Base-by-base conservation (phyloP, 2,888 invertebrate genomes). In the Xanthorhoe designata region DNA sequence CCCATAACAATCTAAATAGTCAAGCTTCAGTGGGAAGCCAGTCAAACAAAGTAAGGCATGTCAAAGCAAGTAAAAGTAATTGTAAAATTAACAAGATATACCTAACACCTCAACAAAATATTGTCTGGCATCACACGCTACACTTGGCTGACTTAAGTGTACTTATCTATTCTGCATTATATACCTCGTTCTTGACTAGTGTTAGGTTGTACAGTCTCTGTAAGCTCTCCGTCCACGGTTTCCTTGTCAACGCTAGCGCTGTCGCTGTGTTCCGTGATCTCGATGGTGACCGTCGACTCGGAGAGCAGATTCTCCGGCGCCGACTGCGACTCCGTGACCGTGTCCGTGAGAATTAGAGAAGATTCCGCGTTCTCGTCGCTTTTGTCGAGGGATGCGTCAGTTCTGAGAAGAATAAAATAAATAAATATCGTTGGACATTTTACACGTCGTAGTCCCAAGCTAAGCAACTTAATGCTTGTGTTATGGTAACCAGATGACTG, bases 341-440 rank as follows among this genome's bases (percentile, higher is more conserved):
- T 65, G 58, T 87, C 88, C 42, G 73, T 72, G 45, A 63, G 60
- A 0, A 19, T 13, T 45, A 61, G 10, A 1, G 59, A 55, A 3
- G 71, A 75, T 18, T 75, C 72, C 60, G 83, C 80, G 68, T 87
- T 82, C 65, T 79, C 69, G 7, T 77, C 74, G 9, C 88, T 77
- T 87, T 91, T 4, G 50, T 68, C 68, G n/a, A 85, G 81, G 3
- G 85, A 85, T 42, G 84, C 72, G 67, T 90, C 90, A 49, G 80
- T 79, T 59, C 88, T 90, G 63, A 42, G 75, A 75, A 47, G 32
- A 6, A 19, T 18, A 8, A 35, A 10, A n/a, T n/a, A n/a, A n/a
- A n/a, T n/a, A n/a, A n/a, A n/a, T n/a, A n/a, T n/a, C n/a, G n/a
- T n/a, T n/a, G n/a, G n/a, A n/a, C n/a, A n/a, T n/a, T n/a, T n/a